phyloP scores from a whole-genome alignment of 2,888 invertebrate genomes.

The Papilio elwesi region DNA sequence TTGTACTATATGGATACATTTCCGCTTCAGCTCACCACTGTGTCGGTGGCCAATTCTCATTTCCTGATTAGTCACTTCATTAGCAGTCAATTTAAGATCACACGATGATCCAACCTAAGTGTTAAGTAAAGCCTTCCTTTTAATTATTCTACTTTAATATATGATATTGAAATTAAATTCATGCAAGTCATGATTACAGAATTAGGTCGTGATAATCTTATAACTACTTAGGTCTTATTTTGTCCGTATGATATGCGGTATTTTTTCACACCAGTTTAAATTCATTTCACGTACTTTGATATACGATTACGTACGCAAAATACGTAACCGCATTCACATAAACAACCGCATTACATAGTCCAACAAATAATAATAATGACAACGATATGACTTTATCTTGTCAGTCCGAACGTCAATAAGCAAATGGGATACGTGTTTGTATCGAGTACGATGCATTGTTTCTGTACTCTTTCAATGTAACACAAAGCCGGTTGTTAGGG shows the following conservation, averaged over 20 bases:
- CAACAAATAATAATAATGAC: conserved; percentile 17
- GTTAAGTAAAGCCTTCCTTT: too few species aligned
- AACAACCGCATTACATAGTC: conserved; percentile 27
- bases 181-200: too few species aligned
- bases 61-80: too few species aligned
- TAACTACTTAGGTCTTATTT: not conserved
- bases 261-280: not conserved
- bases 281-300: not conserved
- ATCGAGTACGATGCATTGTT: conserved; percentile 15
- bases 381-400: conserved; percentile 34
- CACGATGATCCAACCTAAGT: too few species aligned
- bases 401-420: conserved; percentile 21
- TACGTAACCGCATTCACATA: conserved; percentile 28
- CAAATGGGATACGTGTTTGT: conserved; percentile 30
- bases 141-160: too few species aligned
- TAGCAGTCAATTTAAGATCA: too few species aligned
- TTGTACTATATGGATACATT: too few species aligned
- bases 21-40: too few species aligned
- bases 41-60: too few species aligned
- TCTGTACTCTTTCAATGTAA: conserved; percentile 1
- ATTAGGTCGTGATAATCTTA: too few species aligned
- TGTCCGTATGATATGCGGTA: not conserved
- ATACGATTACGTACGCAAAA: not conserved
- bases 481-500: not conserved
- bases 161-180: too few species aligned